These are phyloP conservation scores for Apodemus sylvaticus DNA, from an alignment of 2,113 vertebrate genomes.

Conservation along the genomic window DNA sequence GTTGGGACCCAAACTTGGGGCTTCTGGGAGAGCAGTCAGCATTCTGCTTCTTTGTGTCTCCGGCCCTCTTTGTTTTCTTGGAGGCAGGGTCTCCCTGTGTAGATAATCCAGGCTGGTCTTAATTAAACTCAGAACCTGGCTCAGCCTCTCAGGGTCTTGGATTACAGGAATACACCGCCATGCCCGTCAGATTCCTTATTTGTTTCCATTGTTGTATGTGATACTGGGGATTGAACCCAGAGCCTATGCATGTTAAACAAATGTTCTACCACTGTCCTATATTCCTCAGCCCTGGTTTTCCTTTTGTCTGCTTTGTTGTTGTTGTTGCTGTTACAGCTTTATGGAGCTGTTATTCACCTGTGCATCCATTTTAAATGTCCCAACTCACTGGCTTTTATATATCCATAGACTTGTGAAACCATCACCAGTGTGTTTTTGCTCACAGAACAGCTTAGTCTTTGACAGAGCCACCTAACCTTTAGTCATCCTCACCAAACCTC, in stretches of 20 bases:
- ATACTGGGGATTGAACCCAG: background rate
- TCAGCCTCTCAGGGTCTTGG: background rate
- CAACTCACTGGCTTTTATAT: background rate
- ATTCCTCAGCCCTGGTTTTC: background rate
- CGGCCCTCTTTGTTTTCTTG: background rate
- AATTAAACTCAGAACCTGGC: background rate
- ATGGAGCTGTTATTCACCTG: background rate
- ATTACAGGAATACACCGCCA: background rate
- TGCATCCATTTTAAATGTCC: background rate
- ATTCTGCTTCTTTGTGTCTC: background rate
- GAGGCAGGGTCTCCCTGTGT: background rate
- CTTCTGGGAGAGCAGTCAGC: background rate
- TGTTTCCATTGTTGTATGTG: background rate
- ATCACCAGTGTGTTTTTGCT: fast-evolving
- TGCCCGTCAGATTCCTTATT: background rate
- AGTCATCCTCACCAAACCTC: background rate
- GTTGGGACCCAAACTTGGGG: background rate
- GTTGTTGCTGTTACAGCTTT: too few species aligned
- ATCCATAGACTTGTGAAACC: background rate
- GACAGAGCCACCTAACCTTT: background rate
- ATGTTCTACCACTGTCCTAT: background rate
- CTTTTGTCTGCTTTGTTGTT: too few species aligned
- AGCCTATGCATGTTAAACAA: background rate
- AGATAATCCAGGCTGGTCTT: background rate
- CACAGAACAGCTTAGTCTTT: background rate